Percentiles rank a stretch among this genome's conserved stretches.
These are phyloP conservation scores for Mesembrinibis cayennensis DNA, from an alignment of 2,113 vertebrate species.

Conservation along the genomic window DNA sequence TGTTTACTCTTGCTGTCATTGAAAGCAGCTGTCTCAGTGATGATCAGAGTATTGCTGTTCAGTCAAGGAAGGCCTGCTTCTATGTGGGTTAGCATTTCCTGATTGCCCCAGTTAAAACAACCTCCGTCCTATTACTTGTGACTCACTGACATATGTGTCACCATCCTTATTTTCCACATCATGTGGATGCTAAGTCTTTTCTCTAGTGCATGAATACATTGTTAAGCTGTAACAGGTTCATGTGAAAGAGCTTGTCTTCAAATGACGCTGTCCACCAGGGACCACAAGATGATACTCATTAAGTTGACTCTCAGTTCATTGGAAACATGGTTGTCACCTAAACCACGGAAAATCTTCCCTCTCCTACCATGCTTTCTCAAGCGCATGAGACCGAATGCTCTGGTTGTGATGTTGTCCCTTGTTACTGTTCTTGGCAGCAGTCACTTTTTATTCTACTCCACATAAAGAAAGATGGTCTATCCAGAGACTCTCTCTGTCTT, in stretches of 20 bases:
- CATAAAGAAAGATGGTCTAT: not conserved
- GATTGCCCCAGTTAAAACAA: not conserved
- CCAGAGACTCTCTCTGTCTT: not conserved
- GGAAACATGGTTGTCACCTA: not conserved
- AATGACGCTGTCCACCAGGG: not conserved
- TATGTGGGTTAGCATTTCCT: not conserved
- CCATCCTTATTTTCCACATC: not conserved
- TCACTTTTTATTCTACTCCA: not conserved
- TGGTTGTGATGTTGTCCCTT: not conserved
- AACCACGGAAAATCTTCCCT: not conserved
- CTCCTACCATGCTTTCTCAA: not conserved
- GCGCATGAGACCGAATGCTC: rapidly evolving
- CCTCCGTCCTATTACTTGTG: not conserved
- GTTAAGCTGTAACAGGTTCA: not conserved
- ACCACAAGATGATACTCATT: not conserved
- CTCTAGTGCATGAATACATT: not conserved
- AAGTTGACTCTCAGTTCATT: not conserved
- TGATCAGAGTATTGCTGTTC: not conserved
- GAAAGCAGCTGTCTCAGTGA: not conserved
- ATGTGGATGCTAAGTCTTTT: not conserved
- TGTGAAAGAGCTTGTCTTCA: not conserved
- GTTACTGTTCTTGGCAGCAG: not conserved
- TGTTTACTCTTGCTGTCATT: not conserved
- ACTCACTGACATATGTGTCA: not conserved
- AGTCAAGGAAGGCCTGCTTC: not conserved